Percentiles rank a stretch among this genome's conserved stretches.
Evolutionary conservation across 2,797 vertebrate species (phyloP).

Genomic region (Anabacerthia variegaticeps): DNA sequence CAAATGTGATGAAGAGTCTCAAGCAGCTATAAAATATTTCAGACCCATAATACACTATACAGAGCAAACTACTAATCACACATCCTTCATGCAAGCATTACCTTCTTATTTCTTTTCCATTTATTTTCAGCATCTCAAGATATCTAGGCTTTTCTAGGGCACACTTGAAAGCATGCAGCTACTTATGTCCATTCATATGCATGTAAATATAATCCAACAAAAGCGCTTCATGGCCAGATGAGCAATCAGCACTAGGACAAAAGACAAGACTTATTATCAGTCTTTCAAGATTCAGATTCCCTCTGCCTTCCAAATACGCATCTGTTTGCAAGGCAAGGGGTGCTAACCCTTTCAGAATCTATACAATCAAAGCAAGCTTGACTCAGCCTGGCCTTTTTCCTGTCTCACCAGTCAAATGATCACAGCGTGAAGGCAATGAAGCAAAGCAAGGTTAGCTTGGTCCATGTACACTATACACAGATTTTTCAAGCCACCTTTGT

Average conservation of each 20-base stretch:
- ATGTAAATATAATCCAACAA: conserved; percentile 44
- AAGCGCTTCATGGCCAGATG: not conserved
- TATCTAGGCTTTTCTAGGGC: conserved; percentile 14
- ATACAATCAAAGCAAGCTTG: not conserved
- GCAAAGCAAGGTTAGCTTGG: not conserved
- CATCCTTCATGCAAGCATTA: not conserved
- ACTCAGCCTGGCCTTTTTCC: not conserved
- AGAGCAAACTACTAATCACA: not conserved
- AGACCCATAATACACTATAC: not conserved
- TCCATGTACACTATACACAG: not conserved
- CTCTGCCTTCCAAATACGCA: not conserved
- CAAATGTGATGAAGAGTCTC: not conserved
- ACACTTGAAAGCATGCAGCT: conserved; percentile 15
- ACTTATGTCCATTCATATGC: conserved; percentile 36
- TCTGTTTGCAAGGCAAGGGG: not conserved
- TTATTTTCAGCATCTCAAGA: conserved; percentile 16
- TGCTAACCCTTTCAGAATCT: conserved; percentile 13
- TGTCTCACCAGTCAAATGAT: not conserved
- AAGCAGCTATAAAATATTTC: not conserved
- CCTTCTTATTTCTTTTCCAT: not conserved
- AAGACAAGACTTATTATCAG: conserved; percentile 31
- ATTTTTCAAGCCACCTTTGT: not conserved
- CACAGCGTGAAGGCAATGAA: not conserved
- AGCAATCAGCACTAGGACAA: conserved; percentile 53
- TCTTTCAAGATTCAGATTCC: conserved; percentile 25